Evolutionary conservation across 2,797 vertebrate species (phyloP), one percentile per base, ranked within the genome.

Genomic region (Gymnodraco acuticeps): DNA sequence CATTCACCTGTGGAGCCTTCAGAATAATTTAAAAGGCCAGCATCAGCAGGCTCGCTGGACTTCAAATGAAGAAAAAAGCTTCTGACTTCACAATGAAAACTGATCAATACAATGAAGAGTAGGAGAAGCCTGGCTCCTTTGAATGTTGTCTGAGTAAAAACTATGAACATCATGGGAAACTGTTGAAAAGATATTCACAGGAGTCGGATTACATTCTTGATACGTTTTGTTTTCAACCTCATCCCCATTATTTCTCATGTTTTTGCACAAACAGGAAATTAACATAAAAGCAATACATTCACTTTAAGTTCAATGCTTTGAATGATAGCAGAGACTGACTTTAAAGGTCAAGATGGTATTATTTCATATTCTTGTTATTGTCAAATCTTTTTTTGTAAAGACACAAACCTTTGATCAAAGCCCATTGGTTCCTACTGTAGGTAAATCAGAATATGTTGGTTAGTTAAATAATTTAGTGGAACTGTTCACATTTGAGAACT

Each of bases 11-110:
- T 74, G 66, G 77, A 73, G 60, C 31, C 2, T 73, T 84, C 58
- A 65, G 48, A 75, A 88, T 56, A 76, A 74, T 80, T 77, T 43
- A 58, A 81, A 85, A 87, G 62, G 50, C 58, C 65, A 56, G 38
- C 52, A 63, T 85, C 71, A 85, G 83, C 71, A 73, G 64, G 62
- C 59, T 56, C 55, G 16, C 19, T 23, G 65, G 76, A 78, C 73
- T 65, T 64, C 50, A 79, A 78, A 81, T 65, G 50, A 53, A 78
- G 50, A 72, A 85, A 79, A 50, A 46, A 54, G 59, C 66, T 11
- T 66, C 71, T 73, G 75, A 78, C 72, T 83, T 86, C 69, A 27
- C 23, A 81, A 70, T 86, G 83, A 80, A 61, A 77, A 76, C 42
- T 19, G 78, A 79, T 88, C 80, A 8, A 87, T 89, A 76, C 52